Percentiles rank a stretch among this genome's conserved stretches.
Conservation (phyloP, 1,140 invertebrate genomes). For the Hypsibius dujardini region DNA sequence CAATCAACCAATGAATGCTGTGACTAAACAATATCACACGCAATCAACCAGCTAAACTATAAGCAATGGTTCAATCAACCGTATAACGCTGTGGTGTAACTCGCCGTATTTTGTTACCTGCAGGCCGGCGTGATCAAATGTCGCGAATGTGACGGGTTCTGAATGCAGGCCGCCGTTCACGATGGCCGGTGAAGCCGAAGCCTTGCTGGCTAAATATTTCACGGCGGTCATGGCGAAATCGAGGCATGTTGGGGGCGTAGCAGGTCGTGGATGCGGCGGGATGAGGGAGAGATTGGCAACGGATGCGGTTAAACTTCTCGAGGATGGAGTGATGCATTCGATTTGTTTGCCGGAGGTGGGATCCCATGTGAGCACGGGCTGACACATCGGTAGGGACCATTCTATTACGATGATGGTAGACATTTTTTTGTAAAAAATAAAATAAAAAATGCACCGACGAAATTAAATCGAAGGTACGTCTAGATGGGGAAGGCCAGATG, state of each 20-base stretch:
- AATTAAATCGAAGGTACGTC: too few relatives aligned
- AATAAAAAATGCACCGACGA: too few relatives aligned
- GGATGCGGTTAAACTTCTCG: background rate
- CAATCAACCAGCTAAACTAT: too few relatives aligned
- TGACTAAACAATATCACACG: too few relatives aligned
- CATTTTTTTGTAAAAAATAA: background rate
- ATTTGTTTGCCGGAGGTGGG: background rate
- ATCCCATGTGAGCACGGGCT: background rate
- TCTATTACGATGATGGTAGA: conserved; percentile 2
- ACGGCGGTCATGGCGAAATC: background rate
- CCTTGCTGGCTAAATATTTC: background rate
- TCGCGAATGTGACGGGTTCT: conserved; percentile 2
- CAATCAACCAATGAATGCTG: too few relatives aligned
- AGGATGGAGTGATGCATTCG: background rate
- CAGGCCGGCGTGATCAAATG: background rate
- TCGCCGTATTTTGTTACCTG: too few relatives aligned
- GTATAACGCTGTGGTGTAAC: too few relatives aligned
- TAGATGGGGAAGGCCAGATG: too few relatives aligned
- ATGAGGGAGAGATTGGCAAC: background rate
- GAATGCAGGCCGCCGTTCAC: background rate
- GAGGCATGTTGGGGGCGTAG: background rate
- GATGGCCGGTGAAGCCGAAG: background rate
- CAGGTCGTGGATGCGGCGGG: background rate
- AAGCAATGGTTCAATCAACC: too few relatives aligned
- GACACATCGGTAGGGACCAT: conserved; percentile 7